A percentile compares a stretch with the other conserved stretches of the same genome.
These are phyloP conservation scores for Pristis pectinata DNA, from an alignment of 2,797 vertebrate genomes.

Conservation along the genomic window DNA sequence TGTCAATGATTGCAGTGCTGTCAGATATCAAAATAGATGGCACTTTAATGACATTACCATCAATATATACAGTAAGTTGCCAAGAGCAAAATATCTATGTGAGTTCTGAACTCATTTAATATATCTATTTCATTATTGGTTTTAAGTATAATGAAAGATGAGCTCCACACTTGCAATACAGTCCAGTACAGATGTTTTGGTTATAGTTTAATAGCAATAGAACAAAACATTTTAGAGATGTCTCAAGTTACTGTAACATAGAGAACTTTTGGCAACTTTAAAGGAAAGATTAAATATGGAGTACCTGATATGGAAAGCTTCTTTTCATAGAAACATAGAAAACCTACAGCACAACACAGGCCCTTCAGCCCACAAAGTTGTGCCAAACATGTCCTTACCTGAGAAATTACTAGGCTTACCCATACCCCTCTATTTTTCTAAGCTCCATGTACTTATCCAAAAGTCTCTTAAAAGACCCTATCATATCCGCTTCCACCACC, in stretches of 20 bases:
- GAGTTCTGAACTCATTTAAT: background rate
- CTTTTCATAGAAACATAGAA: too few relatives aligned
- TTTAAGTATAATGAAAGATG: conserved; percentile 1
- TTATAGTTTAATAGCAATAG: background rate
- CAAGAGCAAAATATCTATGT: background rate
- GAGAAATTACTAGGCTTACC: too few relatives aligned
- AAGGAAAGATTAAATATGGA: background rate
- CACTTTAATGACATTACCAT: background rate
- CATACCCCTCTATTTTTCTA: too few relatives aligned
- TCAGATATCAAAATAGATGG: background rate
- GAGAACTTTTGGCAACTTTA: background rate
- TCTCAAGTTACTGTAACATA: background rate
- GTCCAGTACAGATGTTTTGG: background rate
- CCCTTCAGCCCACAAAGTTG: too few relatives aligned
- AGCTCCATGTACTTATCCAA: too few relatives aligned
- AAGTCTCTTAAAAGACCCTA: too few relatives aligned
- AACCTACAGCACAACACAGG: too few relatives aligned
- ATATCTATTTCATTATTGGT: background rate
- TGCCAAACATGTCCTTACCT: too few relatives aligned
- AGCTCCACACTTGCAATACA: background rate
- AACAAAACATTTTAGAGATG: background rate
- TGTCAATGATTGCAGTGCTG: background rate
- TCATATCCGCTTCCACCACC: too few relatives aligned
- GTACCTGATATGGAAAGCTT: background rate
- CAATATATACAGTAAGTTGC: background rate